These are phyloP conservation scores for Mixornis gularis DNA, from an alignment of 2,113 vertebrate genomes.

Conservation along the genomic window DNA sequence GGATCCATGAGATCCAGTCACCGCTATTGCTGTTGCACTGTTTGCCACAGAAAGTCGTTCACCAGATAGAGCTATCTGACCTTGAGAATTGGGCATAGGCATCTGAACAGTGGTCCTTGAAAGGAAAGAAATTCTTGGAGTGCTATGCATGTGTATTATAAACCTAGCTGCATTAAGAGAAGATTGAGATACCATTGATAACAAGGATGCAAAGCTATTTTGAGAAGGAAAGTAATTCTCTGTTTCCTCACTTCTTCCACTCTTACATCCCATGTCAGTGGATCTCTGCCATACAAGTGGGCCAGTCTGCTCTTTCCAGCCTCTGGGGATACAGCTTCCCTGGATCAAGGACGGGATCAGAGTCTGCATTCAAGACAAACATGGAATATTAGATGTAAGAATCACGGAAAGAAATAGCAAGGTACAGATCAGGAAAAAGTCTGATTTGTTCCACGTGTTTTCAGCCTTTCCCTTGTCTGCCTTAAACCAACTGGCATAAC, in stretches of 20 bases:
- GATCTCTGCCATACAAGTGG: background rate
- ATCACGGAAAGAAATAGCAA: background rate
- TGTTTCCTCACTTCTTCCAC: background rate
- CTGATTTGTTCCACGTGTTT: background rate
- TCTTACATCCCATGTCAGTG: background rate
- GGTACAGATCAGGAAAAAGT: background rate
- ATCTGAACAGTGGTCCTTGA: background rate
- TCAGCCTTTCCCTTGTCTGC: background rate
- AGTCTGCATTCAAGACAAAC: background rate
- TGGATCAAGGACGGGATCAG: background rate
- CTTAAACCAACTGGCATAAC: background rate
- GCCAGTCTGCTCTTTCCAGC: background rate
- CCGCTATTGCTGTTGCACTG: background rate
- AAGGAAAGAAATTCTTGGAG: background rate
- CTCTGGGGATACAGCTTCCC: background rate
- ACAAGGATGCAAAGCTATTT: background rate
- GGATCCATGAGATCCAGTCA: background rate
- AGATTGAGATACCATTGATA: too few species aligned
- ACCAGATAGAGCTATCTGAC: background rate
- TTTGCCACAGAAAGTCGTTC: background rate
- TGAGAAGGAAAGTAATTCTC: background rate
- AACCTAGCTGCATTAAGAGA: background rate
- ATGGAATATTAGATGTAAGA: background rate
- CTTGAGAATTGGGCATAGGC: background rate
- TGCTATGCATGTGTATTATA: background rate